phyloP scores from a whole-genome alignment of 2,888 invertebrate genomes.

The Polia nebulosa region DNA sequence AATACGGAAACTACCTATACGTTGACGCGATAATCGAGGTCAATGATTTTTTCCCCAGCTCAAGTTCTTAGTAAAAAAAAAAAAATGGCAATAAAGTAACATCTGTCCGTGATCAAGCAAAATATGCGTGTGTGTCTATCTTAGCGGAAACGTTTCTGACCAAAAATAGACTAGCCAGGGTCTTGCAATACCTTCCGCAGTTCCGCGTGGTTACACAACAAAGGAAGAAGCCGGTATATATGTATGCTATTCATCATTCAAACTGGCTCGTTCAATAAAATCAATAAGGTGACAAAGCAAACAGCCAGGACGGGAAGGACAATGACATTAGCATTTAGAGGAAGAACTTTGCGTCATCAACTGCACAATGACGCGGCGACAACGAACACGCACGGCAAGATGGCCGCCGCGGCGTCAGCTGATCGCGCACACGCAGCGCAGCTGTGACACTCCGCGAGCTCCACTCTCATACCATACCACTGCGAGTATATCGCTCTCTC shows the following conservation, averaged over 20 bases:
- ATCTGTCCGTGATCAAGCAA: constrained; percentile 60
- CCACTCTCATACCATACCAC: constrained; percentile 66
- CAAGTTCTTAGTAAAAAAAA: constrained; percentile 67
- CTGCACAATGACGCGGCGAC: constrained; percentile 86
- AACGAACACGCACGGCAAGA: constrained; percentile 87
- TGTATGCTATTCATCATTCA: constrained; percentile 61
- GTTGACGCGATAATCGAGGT: constrained; percentile 73
- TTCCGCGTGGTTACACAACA: constrained; percentile 82
- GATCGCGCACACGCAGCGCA: constrained; percentile 88
- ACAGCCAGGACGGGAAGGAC: constrained; percentile 79
- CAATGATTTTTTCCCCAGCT: constrained; percentile 74
- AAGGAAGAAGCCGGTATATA: constrained; percentile 72
- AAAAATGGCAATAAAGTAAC: constrained; percentile 66
- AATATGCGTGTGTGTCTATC: constrained; percentile 69
- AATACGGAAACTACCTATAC: constrained; percentile 75
- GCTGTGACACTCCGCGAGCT: constrained; percentile 75
- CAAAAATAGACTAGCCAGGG: constrained; percentile 88
- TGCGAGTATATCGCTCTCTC: constrained; percentile 81
- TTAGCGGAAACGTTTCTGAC: constrained; percentile 81
- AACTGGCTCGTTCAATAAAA: constrained; percentile 57
- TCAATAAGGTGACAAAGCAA: constrained; percentile 73
- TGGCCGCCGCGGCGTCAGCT: constrained; percentile 89
- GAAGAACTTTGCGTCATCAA: constrained; percentile 84
- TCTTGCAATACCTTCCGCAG: constrained; percentile 83
- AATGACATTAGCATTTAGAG: constrained; percentile 87